A percentile compares a stretch with the other conserved stretches of the same genome.
phyloP scores from a whole-genome alignment of 1,140 invertebrate species.

The Parapsyche elsis region DNA sequence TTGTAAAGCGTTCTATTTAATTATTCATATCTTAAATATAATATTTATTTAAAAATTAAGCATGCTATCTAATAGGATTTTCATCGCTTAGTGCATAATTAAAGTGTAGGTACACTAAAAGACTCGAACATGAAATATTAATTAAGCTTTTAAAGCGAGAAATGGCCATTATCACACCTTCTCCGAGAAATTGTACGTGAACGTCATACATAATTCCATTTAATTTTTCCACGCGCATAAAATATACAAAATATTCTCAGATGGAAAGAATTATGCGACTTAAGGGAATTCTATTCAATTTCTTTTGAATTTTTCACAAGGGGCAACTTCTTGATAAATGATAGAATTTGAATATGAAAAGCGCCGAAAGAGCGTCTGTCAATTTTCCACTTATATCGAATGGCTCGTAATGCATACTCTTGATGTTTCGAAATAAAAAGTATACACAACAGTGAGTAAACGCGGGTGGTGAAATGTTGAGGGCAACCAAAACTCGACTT shows the following conservation, averaged over 20 bases:
- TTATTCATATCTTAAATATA: not conserved
- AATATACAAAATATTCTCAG: not conserved
- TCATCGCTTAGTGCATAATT: too few relatives aligned
- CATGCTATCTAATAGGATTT: too few relatives aligned
- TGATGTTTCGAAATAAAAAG: too few relatives aligned
- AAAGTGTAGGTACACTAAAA: not conserved
- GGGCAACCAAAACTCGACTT: too few relatives aligned
- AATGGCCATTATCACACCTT: not conserved
- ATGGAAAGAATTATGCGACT: not conserved
- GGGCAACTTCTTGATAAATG: conserved; percentile 31
- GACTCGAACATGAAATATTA: conserved; percentile 15
- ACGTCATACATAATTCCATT: conserved; percentile 8
- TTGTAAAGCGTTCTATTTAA: not conserved
- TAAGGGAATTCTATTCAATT: conserved; percentile 28
- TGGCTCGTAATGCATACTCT: not conserved
- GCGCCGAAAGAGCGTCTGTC: conserved; percentile 11
- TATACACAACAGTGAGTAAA: too few relatives aligned
- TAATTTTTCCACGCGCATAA: not conserved
- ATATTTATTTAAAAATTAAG: not conserved
- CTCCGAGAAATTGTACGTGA: not conserved
- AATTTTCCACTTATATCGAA: conserved; percentile 24
- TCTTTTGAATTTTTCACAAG: conserved; percentile 1
- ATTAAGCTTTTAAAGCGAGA: conserved; percentile 7
- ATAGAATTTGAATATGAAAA: conserved; percentile 28
- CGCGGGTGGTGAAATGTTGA: too few relatives aligned